Conservation (phyloP, 2,113 vertebrate genomes). For the Sander lucioperca region DNA sequence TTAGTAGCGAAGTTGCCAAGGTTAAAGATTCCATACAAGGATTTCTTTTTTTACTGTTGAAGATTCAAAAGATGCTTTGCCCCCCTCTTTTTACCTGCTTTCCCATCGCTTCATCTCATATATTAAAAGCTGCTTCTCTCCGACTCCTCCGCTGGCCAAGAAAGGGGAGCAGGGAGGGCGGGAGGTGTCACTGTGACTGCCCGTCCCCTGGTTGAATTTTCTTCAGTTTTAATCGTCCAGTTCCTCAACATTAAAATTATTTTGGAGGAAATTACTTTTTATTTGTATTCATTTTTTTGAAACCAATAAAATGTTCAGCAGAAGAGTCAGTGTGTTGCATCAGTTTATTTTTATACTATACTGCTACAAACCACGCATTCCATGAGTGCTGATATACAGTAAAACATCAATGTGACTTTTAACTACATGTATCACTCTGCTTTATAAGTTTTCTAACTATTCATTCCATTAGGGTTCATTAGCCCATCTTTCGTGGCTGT, state of each 20-base stretch:
- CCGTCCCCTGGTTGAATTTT: conserved; percentile 12
- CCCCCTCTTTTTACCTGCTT: neutral
- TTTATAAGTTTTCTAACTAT: too few species aligned
- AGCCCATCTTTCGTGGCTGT: too few species aligned
- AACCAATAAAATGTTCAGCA: conserved; percentile 81
- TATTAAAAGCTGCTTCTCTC: conserved; percentile 56
- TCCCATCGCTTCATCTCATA: neutral
- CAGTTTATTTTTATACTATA: neutral
- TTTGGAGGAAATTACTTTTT: conserved; percentile 72
- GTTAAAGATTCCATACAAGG: neutral
- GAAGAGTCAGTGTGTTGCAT: neutral
- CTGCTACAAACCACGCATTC: neutral
- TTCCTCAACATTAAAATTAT: conserved; percentile 59
- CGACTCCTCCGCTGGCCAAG: conserved; percentile 49
- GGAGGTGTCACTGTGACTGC: conserved; percentile 28
- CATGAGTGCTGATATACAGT: too few species aligned
- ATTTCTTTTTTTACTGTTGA: neutral
- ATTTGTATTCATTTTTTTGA: conserved; percentile 70
- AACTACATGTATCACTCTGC: too few species aligned
- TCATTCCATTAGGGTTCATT: too few species aligned
- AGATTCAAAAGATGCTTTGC: neutral
- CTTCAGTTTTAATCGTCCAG: conserved; percentile 70
- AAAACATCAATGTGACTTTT: too few species aligned
- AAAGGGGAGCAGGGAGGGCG: conserved; percentile 36
- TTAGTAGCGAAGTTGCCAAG: conserved; percentile 28